Evolutionary conservation across 2,888 invertebrate genomes (phyloP).

Genomic region (Nephrotoma guestfalica): DNA sequence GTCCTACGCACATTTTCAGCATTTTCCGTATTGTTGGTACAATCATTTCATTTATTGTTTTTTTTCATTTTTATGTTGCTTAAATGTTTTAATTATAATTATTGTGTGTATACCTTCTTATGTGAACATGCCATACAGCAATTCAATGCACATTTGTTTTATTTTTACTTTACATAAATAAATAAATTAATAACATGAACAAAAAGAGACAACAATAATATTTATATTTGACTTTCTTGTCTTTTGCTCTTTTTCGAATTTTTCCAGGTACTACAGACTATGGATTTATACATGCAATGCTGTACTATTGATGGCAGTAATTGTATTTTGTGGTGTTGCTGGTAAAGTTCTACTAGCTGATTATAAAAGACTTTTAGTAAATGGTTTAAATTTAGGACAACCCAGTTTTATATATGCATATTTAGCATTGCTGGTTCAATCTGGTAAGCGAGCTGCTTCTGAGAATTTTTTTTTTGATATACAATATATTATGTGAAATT

Average conservation of each 20-base stretch:
- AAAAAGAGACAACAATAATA: neutral
- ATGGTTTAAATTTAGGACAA: conserved; percentile 60
- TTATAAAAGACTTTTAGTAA: conserved; percentile 55
- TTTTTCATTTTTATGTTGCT: neutral
- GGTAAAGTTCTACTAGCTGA: conserved; percentile 53
- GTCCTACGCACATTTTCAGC: neutral
- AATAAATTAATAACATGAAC: neutral
- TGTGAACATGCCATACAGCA: neutral
- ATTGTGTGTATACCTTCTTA: neutral
- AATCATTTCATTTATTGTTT: neutral
- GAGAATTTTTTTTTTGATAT: conserved; percentile 13
- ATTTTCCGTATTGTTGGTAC: neutral
- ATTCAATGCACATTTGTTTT: neutral
- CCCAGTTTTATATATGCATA: conserved; percentile 76
- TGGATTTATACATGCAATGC: conserved; percentile 89
- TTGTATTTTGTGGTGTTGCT: conserved; percentile 65
- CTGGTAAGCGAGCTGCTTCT: conserved; percentile 27
- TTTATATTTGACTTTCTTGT: neutral
- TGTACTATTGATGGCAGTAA: conserved; percentile 67
- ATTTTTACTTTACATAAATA: neutral
- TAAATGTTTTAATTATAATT: neutral
- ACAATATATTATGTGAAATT: neutral
- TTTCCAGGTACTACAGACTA: conserved; percentile 63
- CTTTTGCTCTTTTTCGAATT: neutral
- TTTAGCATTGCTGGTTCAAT: conserved; percentile 62